phyloP scores from a whole-genome alignment of 2,888 invertebrate species.

The Lycia hirtaria region DNA sequence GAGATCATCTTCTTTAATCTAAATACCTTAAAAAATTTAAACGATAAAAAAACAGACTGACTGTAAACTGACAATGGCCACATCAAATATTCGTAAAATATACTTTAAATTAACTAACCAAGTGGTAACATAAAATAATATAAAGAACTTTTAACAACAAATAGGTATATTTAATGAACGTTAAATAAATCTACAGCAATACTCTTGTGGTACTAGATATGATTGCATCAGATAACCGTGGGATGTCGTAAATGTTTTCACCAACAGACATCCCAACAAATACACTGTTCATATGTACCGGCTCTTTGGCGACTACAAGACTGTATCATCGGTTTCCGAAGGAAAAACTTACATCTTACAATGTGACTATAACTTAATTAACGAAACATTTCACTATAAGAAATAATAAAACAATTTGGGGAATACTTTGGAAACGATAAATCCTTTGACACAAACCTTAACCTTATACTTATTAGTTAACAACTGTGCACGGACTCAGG shows the following conservation, averaged over 20 bases:
- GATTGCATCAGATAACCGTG: conserved; percentile 31
- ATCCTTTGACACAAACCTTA: conserved; percentile 86
- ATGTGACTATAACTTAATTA: conserved; percentile 79
- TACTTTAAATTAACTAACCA: conserved; percentile 55
- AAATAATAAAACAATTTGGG: conserved; percentile 81
- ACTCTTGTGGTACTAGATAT: conserved; percentile 39
- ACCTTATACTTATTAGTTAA: conserved; percentile 81
- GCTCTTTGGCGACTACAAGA: conserved; percentile 74
- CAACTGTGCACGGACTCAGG: conserved; percentile 83
- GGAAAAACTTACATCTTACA: conserved; percentile 72
- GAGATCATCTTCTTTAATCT: conserved; percentile 81
- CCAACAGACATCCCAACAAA: conserved; percentile 16
- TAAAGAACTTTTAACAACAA: conserved; percentile 64
- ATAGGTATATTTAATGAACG: conserved; percentile 50
- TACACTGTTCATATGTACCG: conserved; percentile 49
- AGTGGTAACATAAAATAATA: conserved; percentile 75
- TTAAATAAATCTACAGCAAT: conserved; percentile 42
- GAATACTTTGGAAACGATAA: conserved; percentile 86
- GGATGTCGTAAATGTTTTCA: conserved; percentile 19
- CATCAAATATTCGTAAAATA: conserved; percentile 62
- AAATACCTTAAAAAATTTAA: conserved; percentile 72
- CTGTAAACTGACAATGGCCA: conserved; percentile 76
- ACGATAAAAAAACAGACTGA: conserved; percentile 56
- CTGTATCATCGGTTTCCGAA: conserved; percentile 64
- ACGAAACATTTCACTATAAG: conserved; percentile 61